These are phyloP conservation scores for Pantala flavescens DNA, from an alignment of 1,140 invertebrate genomes.

Conservation along the genomic window DNA sequence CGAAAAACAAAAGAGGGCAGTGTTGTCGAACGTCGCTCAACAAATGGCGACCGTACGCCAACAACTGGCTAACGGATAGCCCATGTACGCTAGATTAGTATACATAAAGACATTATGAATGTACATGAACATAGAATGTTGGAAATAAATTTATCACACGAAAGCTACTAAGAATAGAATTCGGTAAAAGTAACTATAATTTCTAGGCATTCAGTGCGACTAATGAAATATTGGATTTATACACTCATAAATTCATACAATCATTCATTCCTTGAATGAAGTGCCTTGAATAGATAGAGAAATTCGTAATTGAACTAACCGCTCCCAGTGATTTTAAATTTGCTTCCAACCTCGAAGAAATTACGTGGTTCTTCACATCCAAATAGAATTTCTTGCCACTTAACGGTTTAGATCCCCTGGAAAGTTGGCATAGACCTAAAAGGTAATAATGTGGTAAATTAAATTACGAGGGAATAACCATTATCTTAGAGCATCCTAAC, in stretches of 20 bases:
- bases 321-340: conserved; percentile 55
- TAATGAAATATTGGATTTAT: no score
- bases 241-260: no score
- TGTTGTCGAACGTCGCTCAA: background rate
- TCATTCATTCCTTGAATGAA: no score
- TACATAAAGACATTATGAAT: no score
- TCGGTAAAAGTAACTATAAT: no score
- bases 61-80: background rate
- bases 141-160: no score
- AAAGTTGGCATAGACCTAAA: background rate
- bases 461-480: background rate
- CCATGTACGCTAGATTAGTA: no score
- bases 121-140: no score
- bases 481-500: no score
- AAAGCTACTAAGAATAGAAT: no score
- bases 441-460: conserved; percentile 7
- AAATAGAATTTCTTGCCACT: conserved; percentile 55
- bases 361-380: conserved; percentile 53
- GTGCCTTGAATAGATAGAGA: no score
- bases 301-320: conserved; percentile 36
- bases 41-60: background rate
- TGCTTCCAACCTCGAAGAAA: conserved; percentile 46
- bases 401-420: conserved; percentile 40
- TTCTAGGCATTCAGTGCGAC: no score
- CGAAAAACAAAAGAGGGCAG: background rate